Base-by-base conservation (phyloP, 2,888 invertebrate species). In the Conomelus anceps region DNA sequence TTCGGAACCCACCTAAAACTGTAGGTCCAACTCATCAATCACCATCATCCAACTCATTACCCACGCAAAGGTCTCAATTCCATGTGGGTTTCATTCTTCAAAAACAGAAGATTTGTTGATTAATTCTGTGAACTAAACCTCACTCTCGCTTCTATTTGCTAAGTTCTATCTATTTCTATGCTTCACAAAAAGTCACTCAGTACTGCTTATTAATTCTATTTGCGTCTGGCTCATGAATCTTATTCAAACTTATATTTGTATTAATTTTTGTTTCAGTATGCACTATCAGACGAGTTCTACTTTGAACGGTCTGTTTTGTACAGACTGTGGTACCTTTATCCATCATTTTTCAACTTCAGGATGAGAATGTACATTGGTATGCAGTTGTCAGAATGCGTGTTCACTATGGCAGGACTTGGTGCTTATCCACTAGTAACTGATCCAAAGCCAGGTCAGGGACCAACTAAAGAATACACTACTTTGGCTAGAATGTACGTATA, bases 321-420 rank as follows among this genome's bases (percentile, higher is more conserved):
- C 93, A 95, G 97, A 88, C 94, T 98, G 91, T 95, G 97, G 94
- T 99, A 97, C 93, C 96, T 98, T 91, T 97, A 97, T 94, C 97
- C 97, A 0, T 94, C 97, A 90, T 99, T 99, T 93, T 95, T 97
- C 87, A 96, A 96, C 89, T 99, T 99, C 93, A 96, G 98, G 7
- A 96, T 97, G 94, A 95, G 99, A 88, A 96, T 99, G 91, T 99
- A 98, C 93, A 95, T 96, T 20, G 99, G 98, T 0, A 96, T 99
- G 95, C 95, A 97, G 0, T 93, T 99, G 89, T 97, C 98, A 0
- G 99, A 99, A 93, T 97, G 97, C 93, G 97, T 98, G n/a, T 98
- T 98, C 92, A 97, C 97, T 22, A 96, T 97, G 93, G 96, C 97
- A 1, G 98, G 98, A 0, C 94, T 99, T 20, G 99, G 99, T 1